Conservation (phyloP, 2,113 vertebrate genomes). For the Apteryx owenii region DNA sequence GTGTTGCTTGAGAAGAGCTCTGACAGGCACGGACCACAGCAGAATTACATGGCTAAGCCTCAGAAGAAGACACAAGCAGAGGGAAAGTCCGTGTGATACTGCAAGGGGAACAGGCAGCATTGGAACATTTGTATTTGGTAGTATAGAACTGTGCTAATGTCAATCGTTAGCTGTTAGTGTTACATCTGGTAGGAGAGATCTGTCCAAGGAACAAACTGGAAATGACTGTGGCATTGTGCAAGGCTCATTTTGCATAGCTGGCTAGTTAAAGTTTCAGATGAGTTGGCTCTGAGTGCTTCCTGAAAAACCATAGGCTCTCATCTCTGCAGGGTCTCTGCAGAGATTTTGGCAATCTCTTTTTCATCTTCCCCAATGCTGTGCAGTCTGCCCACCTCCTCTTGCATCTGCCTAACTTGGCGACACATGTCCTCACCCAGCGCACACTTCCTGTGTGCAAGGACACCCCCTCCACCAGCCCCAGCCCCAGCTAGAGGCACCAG, state of each 20-base stretch:
- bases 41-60: neutral
- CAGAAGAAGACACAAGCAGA: neutral
- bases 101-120: neutral
- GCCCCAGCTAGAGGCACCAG: neutral
- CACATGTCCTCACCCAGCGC: neutral
- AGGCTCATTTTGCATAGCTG: neutral
- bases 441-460: neutral
- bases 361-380: fast-evolving
- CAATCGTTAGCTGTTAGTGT: neutral
- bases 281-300: neutral
- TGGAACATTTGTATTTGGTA: neutral
- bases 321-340: neutral
- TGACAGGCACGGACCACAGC: neutral
- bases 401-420: neutral
- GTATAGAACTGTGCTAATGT: neutral
- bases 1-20: neutral
- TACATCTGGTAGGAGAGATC: neutral
- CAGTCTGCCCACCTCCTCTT: neutral
- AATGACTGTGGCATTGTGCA: fast-evolving
- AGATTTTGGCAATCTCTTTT: neutral
- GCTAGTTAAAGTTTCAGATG: neutral
- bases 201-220: neutral
- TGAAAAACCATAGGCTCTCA: neutral
- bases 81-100: neutral
- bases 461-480: neutral